Conservation (phyloP, 1,140 invertebrate genomes). For the Philopotamus ludificatus region DNA sequence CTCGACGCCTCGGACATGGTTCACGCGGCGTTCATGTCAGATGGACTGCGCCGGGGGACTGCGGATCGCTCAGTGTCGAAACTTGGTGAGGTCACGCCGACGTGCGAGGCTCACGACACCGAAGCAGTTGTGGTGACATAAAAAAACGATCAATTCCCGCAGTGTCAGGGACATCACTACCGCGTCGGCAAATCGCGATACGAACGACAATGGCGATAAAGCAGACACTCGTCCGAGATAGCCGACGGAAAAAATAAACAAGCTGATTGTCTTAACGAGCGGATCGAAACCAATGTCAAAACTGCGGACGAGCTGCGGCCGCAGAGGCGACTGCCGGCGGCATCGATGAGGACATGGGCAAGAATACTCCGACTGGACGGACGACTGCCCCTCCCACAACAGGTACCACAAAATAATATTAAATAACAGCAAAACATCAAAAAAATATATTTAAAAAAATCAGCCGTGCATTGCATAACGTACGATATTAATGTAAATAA, state of each 20-base stretch:
- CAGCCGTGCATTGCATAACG: too few relatives aligned
- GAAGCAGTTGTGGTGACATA: background rate
- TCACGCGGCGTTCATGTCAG: background rate
- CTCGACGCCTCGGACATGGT: conserved; percentile 34
- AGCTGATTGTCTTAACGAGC: background rate
- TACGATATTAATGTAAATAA: too few relatives aligned
- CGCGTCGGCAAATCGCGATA: background rate
- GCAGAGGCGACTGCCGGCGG: too few relatives aligned
- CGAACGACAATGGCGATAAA: background rate
- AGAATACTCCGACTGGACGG: too few relatives aligned
- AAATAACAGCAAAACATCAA: too few relatives aligned
- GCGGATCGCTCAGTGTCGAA: conserved; percentile 8
- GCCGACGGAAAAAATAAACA: background rate
- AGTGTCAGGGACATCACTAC: conserved; percentile 25
- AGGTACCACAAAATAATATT: too few relatives aligned
- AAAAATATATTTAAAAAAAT: too few relatives aligned
- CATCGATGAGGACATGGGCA: too few relatives aligned
- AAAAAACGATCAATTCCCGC: conserved; percentile 25
- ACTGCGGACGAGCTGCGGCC: too few relatives aligned
- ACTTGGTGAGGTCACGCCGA: conserved; percentile 18
- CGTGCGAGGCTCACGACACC: conserved; percentile 1
- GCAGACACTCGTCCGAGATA: background rate
- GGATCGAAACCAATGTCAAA: background rate
- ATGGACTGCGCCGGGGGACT: conserved; percentile 2
- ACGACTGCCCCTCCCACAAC: too few relatives aligned